Conservation (phyloP, 64 coral and sea anemone genomes). For the Anthopleura sola region DNA sequence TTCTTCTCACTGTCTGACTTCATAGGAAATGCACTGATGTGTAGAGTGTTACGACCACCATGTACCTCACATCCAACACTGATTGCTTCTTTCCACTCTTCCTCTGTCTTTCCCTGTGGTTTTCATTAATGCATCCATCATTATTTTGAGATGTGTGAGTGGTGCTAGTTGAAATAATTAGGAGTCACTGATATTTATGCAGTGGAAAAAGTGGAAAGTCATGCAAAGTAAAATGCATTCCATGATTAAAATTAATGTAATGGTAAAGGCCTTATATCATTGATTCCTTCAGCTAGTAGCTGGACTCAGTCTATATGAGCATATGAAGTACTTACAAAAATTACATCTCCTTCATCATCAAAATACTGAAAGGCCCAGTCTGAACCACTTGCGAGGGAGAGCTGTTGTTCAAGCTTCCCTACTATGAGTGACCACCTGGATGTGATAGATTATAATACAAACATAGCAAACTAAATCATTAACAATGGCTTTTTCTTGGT, state of each 20-base stretch:
- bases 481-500: too few relatives aligned
- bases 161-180: too few relatives aligned
- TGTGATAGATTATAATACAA: too few relatives aligned
- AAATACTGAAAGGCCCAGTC: slow-evolving; percentile 46
- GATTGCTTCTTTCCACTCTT: slow-evolving; percentile 57
- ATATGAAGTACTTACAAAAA: slow-evolving; percentile 55
- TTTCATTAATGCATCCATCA: neutral
- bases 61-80: neutral
- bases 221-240: too few relatives aligned
- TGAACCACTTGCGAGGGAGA: neutral
- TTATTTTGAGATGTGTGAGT: neutral
- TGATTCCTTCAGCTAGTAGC: too few relatives aligned
- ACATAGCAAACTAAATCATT: too few relatives aligned
- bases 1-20: neutral
- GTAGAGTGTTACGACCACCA: neutral
- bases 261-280: too few relatives aligned
- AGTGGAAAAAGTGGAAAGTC: too few relatives aligned
- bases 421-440: slow-evolving; percentile 40
- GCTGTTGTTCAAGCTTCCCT: slow-evolving; percentile 9
- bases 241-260: too few relatives aligned
- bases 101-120: slow-evolving; percentile 50
- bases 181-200: too few relatives aligned
- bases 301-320: too few relatives aligned
- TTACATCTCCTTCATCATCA: slow-evolving; percentile 56
- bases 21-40: slow-evolving; percentile 16